Percentiles rank a stretch among this genome's conserved stretches.
These are phyloP conservation scores for Eilema depressum DNA, from an alignment of 2,888 invertebrate species.

Conservation along the genomic window DNA sequence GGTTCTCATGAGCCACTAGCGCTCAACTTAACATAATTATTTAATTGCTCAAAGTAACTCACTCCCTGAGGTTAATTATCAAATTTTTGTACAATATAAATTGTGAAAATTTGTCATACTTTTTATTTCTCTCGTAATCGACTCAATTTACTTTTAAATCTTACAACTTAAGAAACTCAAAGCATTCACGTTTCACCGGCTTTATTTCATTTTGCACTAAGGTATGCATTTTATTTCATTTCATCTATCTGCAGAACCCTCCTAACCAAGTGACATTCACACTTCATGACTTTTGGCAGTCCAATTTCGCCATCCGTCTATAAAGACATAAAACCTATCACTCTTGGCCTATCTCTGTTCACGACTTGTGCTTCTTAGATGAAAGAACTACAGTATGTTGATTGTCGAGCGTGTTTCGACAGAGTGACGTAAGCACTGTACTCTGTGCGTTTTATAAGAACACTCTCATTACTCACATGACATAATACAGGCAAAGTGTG, in stretches of 20 bases:
- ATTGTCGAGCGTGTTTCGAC: constrained; percentile 37
- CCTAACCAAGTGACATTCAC: background rate
- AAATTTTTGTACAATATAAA: too few relatives aligned
- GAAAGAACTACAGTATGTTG: constrained; percentile 1
- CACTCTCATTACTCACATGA: constrained; percentile 56
- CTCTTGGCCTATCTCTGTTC: background rate
- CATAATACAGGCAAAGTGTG: constrained; percentile 48
- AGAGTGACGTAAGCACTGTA: constrained; percentile 53
- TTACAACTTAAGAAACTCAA: too few relatives aligned
- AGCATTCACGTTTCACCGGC: too few relatives aligned
- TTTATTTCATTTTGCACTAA: too few relatives aligned
- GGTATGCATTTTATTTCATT: background rate
- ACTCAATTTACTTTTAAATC: too few relatives aligned
- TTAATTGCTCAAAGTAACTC: too few relatives aligned
- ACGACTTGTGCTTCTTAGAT: background rate
- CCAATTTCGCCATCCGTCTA: background rate
- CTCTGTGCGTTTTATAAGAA: constrained; percentile 42
- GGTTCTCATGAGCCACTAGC: too few relatives aligned
- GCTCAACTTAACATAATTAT: too few relatives aligned
- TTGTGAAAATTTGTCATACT: too few relatives aligned
- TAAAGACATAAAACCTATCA: constrained; percentile 1
- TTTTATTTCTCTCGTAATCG: too few relatives aligned
- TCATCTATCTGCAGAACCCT: background rate
- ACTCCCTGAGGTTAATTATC: too few relatives aligned
- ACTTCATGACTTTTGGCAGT: background rate